These are phyloP conservation scores for Dolichoris vasculosae DNA, from an alignment of 1,140 invertebrate species.

Conservation along the genomic window DNA sequence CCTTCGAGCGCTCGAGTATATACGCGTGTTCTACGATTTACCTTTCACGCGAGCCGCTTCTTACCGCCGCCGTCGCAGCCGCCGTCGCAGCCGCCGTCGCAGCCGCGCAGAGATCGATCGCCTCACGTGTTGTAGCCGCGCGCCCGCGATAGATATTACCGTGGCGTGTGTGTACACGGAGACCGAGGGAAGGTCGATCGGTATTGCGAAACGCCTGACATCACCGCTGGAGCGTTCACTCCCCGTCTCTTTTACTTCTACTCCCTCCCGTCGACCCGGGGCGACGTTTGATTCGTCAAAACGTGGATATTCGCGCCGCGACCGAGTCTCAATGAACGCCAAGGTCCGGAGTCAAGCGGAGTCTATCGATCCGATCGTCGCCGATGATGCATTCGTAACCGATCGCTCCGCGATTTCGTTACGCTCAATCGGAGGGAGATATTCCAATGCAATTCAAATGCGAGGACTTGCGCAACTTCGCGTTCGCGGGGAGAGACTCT, in stretches of 20 bases:
- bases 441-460: slow-evolving; percentile 16
- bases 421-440: background rate
- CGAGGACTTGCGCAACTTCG: background rate
- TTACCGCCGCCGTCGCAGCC: background rate
- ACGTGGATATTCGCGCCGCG: slow-evolving; percentile 28
- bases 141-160: background rate
- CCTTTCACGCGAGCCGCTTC: slow-evolving; percentile 35
- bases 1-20: background rate
- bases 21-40: slow-evolving; percentile 33
- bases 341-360: background rate
- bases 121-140: background rate
- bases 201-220: slow-evolving; percentile 47
- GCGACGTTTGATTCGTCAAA: slow-evolving; percentile 31
- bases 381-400: slow-evolving; percentile 21
- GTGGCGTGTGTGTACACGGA: background rate
- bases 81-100: background rate
- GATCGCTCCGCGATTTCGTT: background rate
- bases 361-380: no score
- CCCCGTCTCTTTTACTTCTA: background rate
- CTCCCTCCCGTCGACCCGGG: background rate
- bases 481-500: background rate
- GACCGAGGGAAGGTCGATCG: slow-evolving; percentile 43
- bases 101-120: slow-evolving; percentile 40
- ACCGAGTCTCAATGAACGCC: background rate
- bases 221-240: slow-evolving; percentile 5